Conservation (phyloP, 2,113 vertebrate genomes). For the Scytalopus superciliaris region DNA sequence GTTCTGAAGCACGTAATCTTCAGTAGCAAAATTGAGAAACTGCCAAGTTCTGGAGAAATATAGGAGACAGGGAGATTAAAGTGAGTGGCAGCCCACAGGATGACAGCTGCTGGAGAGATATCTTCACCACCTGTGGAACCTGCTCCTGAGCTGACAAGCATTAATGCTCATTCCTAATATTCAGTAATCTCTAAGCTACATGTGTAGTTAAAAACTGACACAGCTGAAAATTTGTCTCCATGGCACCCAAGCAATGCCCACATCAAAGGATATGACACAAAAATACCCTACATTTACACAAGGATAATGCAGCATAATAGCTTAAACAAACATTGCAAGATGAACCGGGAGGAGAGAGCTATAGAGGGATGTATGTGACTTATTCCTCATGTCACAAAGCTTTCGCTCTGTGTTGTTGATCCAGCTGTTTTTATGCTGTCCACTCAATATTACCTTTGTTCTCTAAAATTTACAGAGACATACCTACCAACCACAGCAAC, state of each 20-base stretch:
- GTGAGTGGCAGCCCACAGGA: background rate
- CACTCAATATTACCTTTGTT: background rate
- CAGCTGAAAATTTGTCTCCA: background rate
- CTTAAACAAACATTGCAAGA: background rate
- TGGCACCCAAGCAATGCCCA: background rate
- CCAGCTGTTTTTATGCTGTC: background rate
- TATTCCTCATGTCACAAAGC: background rate
- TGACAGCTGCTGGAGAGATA: conserved; percentile 32
- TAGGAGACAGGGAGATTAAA: conserved; percentile 6
- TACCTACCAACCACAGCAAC: background rate
- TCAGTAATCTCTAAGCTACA: background rate
- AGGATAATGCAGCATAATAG: background rate
- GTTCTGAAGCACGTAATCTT: conserved; percentile 31
- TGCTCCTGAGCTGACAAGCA: background rate
- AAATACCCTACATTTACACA: background rate
- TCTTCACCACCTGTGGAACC: conserved; percentile 30
- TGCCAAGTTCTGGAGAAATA: conserved; percentile 9
- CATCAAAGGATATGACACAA: background rate
- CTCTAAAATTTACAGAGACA: background rate
- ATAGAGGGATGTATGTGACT: background rate
- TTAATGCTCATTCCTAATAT: background rate
- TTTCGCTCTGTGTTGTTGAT: background rate
- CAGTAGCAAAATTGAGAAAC: background rate
- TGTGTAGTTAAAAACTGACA: background rate
- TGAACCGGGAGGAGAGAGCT: accelerated